A percentile compares a stretch with the other conserved stretches of the same genome.
These are phyloP conservation scores for Petrocephalus schoutedeni DNA, from an alignment of 2,797 vertebrate genomes.

Conservation along the genomic window DNA sequence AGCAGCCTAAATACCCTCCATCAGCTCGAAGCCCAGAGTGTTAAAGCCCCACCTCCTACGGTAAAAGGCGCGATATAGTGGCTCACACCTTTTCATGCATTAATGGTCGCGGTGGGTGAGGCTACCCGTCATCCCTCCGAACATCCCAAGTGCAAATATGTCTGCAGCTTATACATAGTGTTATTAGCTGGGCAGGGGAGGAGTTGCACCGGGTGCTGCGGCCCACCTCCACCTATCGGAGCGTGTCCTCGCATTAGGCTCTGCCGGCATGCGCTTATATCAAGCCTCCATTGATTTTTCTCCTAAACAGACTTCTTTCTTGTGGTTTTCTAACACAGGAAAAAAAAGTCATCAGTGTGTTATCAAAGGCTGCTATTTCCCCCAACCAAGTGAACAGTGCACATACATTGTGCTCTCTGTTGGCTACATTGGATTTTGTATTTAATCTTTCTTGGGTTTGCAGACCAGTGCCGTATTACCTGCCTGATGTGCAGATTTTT, in stretches of 20 bases:
- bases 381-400: not conserved
- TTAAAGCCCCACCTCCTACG: not conserved
- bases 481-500: not conserved
- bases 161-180: constrained; percentile 27
- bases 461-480: not conserved
- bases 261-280: constrained; percentile 31
- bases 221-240: constrained; percentile 20
- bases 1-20: not conserved
- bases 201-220: not conserved
- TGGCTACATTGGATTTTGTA: not conserved
- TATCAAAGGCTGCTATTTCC: constrained; percentile 6
- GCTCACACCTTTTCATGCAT: not conserved
- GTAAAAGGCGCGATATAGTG: not conserved
- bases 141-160: constrained; percentile 16
- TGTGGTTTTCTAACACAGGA: constrained; percentile 15
- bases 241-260: constrained; percentile 28
- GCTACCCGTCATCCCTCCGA: constrained; percentile 27
- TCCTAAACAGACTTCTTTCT: constrained; percentile 29
- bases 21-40: not conserved
- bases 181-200: constrained; percentile 24
- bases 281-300: constrained; percentile 46
- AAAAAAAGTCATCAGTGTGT: constrained; percentile 22
- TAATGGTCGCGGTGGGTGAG: not conserved
- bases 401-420: not conserved
- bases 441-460: not conserved